Evolutionary conservation across 2,888 invertebrate species (phyloP).

Genomic region (Apoda limacodes): DNA sequence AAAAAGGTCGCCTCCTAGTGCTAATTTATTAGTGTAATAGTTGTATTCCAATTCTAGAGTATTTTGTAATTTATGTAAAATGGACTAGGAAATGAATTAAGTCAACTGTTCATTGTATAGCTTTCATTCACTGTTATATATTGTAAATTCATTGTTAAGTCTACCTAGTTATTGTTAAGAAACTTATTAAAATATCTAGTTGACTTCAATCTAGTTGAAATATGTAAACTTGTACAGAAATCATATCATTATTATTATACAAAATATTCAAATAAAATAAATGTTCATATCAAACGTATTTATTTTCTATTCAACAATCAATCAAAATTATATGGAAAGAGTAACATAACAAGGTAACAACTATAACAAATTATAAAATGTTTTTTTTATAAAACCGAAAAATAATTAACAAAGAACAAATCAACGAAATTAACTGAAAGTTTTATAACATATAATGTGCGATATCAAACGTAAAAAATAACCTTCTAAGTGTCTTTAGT

Average conservation of each 20-base stretch:
- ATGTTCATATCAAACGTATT: conserved; percentile 57
- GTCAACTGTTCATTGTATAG: conserved; percentile 59
- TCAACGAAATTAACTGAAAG: conserved; percentile 10
- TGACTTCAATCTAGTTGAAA: conserved; percentile 64
- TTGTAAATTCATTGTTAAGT: conserved; percentile 57
- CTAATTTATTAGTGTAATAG: conserved; percentile 8
- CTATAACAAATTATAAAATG: no score
- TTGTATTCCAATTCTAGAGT: conserved; percentile 53
- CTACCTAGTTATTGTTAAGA: conserved; percentile 54
- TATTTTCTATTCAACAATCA: conserved; percentile 29
- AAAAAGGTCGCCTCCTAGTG: conserved; percentile 29
- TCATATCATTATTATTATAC: conserved; percentile 61
- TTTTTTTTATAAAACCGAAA: conserved; percentile 9
- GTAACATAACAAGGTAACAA: no score
- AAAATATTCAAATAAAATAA: conserved; percentile 63
- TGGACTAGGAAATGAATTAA: conserved; percentile 28
- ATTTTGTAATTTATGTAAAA: conserved; percentile 57
- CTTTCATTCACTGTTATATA: conserved; percentile 48
- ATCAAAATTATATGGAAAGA: no score
- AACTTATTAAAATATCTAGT: conserved; percentile 64
- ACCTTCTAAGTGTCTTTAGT: no score
- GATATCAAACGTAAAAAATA: no score
- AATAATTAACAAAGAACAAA: conserved; percentile 7
- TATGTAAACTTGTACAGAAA: conserved; percentile 67
- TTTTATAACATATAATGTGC: no score